phyloP scores from a whole-genome alignment of 2,797 vertebrate genomes.

The Artibeus lituratus region DNA sequence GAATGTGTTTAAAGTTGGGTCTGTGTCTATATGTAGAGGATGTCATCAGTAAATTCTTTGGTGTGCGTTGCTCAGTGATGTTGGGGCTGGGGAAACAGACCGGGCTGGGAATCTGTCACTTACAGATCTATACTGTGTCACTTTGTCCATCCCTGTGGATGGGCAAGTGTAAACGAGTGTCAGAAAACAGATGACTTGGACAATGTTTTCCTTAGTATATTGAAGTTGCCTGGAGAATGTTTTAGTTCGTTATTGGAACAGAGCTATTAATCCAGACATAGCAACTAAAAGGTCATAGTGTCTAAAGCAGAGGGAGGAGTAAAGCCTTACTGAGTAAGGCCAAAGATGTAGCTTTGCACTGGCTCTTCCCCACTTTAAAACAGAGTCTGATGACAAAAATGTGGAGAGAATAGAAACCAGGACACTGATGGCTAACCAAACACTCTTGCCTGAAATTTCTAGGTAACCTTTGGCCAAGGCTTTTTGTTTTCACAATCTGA shows the following conservation, averaged over 20 bases:
- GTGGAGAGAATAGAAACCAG: background rate
- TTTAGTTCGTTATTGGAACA: background rate
- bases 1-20: background rate
- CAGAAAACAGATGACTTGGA: conserved; percentile 8
- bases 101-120: background rate
- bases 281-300: background rate
- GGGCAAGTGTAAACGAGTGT: background rate
- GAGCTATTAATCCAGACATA: background rate
- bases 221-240: conserved; percentile 59
- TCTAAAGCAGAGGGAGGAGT: background rate
- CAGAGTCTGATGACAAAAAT: background rate
- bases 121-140: background rate
- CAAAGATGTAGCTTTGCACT: background rate
- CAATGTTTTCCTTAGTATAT: background rate
- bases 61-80: conserved; percentile 21
- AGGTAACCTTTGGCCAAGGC: background rate
- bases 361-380: background rate
- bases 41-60: background rate
- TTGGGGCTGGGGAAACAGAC: background rate
- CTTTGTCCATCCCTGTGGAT: background rate
- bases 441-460: background rate
- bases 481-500: background rate
- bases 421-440: background rate
- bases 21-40: background rate
- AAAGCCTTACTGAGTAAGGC: background rate